Conservation (phyloP, 2,888 invertebrate genomes). For the Phaedon cochleariae region DNA sequence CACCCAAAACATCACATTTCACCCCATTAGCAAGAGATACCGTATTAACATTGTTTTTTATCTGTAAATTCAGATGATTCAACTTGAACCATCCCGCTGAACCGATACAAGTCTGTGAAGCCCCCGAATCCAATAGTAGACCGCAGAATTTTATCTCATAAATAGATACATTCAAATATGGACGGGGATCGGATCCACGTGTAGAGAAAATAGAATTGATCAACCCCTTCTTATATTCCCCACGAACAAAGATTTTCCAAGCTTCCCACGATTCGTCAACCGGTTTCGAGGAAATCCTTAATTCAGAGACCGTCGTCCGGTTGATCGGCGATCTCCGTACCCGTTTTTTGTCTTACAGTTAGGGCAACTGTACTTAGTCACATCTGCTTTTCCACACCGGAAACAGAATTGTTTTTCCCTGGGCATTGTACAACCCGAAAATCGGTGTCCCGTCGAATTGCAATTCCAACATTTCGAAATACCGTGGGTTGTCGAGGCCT, state of each 20-base stretch:
- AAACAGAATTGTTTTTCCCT: constrained; percentile 16
- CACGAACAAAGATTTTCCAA: constrained; percentile 24
- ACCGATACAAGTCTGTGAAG: constrained; percentile 16
- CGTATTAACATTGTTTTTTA: not conserved
- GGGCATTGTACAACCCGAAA: not conserved
- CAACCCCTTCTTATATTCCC: constrained; percentile 2
- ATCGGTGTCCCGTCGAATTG: not conserved
- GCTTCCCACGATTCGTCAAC: constrained; percentile 16
- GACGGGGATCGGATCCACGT: constrained; percentile 10
- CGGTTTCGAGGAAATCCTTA: constrained; percentile 1
- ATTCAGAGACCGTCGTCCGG: constrained; percentile 13
- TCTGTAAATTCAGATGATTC: constrained; percentile 7
- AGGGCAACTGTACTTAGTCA: constrained; percentile 24
- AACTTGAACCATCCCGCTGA: constrained; percentile 18
- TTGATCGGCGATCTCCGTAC: constrained; percentile 1
- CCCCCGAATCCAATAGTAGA: constrained; percentile 23
- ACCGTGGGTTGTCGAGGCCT: not conserved
- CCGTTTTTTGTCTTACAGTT: constrained; percentile 13
- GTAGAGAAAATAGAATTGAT: constrained; percentile 17
- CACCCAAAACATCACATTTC: constrained; percentile 21
- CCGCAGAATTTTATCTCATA: constrained; percentile 18
- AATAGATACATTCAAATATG: constrained; percentile 24
- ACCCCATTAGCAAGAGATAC: constrained; percentile 14
- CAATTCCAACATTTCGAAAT: constrained; percentile 10
- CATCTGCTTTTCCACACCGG: constrained; percentile 22